Percentiles rank a stretch among this genome's conserved stretches.
Evolutionary conservation across 2,888 invertebrate genomes (phyloP).

Genomic region (Biston stratarius): DNA sequence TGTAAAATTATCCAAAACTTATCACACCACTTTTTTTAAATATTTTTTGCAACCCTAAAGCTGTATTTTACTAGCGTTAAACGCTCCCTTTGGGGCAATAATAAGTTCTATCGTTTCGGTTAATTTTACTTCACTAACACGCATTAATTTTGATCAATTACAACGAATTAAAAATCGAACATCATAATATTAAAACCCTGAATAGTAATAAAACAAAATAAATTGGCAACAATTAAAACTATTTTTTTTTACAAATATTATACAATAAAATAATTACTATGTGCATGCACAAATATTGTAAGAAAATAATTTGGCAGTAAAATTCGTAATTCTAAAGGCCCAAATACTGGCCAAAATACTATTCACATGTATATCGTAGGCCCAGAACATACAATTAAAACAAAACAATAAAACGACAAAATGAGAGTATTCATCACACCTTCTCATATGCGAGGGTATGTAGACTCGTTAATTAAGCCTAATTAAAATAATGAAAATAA

Average conservation of each 20-base stretch:
- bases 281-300: conserved; percentile 86
- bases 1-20: conserved; percentile 87
- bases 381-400: conserved; percentile 81
- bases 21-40: conserved; percentile 84
- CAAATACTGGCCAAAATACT: conserved; percentile 84
- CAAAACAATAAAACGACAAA: conserved; percentile 83
- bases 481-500: conserved; percentile 84
- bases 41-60: conserved; percentile 85
- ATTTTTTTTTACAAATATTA: conserved; percentile 81
- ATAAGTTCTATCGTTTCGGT: conserved; percentile 79
- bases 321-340: conserved; percentile 86
- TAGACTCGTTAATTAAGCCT: conserved; percentile 76
- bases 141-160: conserved; percentile 85
- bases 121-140: conserved; percentile 84
- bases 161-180: conserved; percentile 84
- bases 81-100: conserved; percentile 86
- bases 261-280: conserved; percentile 86
- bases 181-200: conserved; percentile 85
- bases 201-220: conserved; percentile 83
- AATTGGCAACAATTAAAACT: conserved; percentile 86
- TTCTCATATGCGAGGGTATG: conserved; percentile 75
- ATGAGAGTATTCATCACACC: conserved; percentile 84
- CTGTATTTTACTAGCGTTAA: conserved; percentile 84
- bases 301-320: conserved; percentile 87
- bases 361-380: conserved; percentile 76